Evolutionary conservation across 2,797 vertebrate species (phyloP).

Genomic region (Chloroceryle amazona): DNA sequence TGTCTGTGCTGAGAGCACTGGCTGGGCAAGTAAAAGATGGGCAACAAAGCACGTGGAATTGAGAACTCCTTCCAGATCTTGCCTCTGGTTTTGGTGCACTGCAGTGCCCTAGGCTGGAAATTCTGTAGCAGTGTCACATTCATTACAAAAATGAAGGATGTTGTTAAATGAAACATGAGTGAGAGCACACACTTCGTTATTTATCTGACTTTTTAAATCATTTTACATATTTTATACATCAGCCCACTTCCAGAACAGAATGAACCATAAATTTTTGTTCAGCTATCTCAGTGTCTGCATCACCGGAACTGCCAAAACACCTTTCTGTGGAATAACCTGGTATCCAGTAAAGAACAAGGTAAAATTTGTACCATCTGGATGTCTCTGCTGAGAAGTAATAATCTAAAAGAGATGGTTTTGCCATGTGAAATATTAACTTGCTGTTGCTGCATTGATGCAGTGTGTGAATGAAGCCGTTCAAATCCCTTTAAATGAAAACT

Average conservation of each 20-base stretch:
- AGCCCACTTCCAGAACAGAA: conserved; percentile 17
- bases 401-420: background rate
- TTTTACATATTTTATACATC: conserved; percentile 53
- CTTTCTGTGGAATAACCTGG: background rate
- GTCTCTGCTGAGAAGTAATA: background rate
- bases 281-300: background rate
- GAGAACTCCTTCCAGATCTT: background rate
- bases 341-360: background rate
- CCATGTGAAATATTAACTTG: background rate
- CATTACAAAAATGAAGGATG: conserved; percentile 33
- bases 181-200: conserved; percentile 22
- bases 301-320: background rate
- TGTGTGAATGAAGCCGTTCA: background rate
- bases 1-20: background rate
- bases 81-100: background rate
- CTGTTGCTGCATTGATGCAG: background rate
- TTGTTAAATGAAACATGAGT: conserved; percentile 49
- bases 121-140: conserved; percentile 7
- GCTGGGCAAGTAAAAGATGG: background rate
- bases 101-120: background rate
- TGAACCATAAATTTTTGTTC: background rate
- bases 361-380: background rate
- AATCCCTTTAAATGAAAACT: background rate
- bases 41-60: background rate
- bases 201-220: conserved; percentile 53